A percentile compares a stretch with the other conserved stretches of the same genome.
Evolutionary conservation across 2,888 invertebrate genomes (phyloP).

Genomic region (Andricus curvator): DNA sequence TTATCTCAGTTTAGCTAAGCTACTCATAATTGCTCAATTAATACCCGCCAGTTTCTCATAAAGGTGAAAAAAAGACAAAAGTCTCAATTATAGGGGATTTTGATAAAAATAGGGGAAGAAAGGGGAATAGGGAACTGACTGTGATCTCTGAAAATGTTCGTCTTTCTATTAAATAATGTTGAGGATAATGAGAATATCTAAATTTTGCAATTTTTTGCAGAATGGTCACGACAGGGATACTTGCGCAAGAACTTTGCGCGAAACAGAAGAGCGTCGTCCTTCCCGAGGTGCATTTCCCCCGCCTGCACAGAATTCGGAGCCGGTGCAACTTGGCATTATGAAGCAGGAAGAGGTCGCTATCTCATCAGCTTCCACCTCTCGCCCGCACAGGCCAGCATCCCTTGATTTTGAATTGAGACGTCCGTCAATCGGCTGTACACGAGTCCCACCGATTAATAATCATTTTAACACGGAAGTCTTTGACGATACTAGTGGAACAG

Average conservation of each 20-base stretch:
- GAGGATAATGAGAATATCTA: not conserved
- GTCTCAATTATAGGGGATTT: no score
- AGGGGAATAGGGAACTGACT: no score
- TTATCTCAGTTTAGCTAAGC: no score
- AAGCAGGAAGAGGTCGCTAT: slow-evolving; percentile 50
- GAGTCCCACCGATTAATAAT: slow-evolving; percentile 18
- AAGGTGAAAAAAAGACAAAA: no score
- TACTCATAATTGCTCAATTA: no score
- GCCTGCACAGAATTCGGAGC: slow-evolving; percentile 66
- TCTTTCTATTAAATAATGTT: not conserved
- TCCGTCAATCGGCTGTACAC: slow-evolving; percentile 44
- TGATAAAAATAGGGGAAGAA: no score
- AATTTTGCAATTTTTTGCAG: slow-evolving; percentile 64
- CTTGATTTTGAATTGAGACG: slow-evolving; percentile 67
- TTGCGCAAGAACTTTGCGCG: slow-evolving; percentile 74
- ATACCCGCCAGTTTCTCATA: no score
- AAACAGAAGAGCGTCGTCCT: slow-evolving; percentile 73
- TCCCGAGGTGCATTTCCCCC: slow-evolving; percentile 81
- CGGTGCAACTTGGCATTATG: slow-evolving; percentile 53
- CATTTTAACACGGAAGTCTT: slow-evolving; percentile 56
- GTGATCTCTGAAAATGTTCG: not conserved
- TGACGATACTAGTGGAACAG: slow-evolving; percentile 65
- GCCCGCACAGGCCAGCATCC: slow-evolving; percentile 68
- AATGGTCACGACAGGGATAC: slow-evolving; percentile 77
- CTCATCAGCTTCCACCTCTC: slow-evolving; percentile 38